Conservation (phyloP, 1,140 invertebrate species). For the Zaprionus tsacasi region DNA sequence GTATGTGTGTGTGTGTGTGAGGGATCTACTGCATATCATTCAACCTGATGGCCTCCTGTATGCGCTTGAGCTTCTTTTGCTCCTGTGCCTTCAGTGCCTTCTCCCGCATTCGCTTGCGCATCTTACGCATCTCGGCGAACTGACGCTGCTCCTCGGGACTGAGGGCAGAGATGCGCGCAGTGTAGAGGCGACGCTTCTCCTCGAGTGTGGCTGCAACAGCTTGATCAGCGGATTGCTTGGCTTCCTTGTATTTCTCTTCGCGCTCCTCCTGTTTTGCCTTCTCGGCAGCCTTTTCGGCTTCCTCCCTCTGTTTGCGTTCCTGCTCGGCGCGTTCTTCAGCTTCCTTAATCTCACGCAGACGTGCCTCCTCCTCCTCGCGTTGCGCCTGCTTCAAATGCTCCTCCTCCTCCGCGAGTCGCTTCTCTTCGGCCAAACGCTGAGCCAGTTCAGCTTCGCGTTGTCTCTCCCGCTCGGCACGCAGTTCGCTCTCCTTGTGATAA, state of each 20-base stretch:
- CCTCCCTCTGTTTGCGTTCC: constrained; percentile 57
- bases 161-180: constrained; percentile 53
- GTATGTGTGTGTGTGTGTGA: not conserved
- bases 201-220: constrained; percentile 36
- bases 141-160: constrained; percentile 67
- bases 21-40: constrained; percentile 59
- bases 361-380: constrained; percentile 56
- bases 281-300: constrained; percentile 42
- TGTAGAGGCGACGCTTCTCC: constrained; percentile 61
- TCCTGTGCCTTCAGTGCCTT: constrained; percentile 45
- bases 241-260: constrained; percentile 54
- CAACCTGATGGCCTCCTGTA: constrained; percentile 69
- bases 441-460: constrained; percentile 64
- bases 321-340: constrained; percentile 59
- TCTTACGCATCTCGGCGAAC: constrained; percentile 77
- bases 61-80: constrained; percentile 67
- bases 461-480: constrained; percentile 55
- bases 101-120: constrained; percentile 68
- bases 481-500: constrained; percentile 64
- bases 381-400: constrained; percentile 58
- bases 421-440: constrained; percentile 52
- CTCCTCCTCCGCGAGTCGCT: constrained; percentile 64
- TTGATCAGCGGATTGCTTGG: constrained; percentile 60
- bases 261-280: constrained; percentile 53
- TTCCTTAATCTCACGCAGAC: constrained; percentile 55